Conservation (phyloP, 2,888 invertebrate genomes). For the Isoperla grammatica region DNA sequence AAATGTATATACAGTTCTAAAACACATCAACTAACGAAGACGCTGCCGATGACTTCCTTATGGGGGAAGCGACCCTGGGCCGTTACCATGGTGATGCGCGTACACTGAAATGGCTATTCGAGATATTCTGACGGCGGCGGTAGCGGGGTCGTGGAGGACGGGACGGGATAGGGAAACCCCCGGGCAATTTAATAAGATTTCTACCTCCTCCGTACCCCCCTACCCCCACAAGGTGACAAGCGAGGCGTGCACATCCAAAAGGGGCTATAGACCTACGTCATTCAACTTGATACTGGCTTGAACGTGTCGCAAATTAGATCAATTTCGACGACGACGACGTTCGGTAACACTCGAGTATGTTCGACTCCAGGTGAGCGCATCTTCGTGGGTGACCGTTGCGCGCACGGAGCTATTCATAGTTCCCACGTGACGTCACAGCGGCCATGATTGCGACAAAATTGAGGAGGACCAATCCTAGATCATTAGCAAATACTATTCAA, state of each 20-base stretch:
- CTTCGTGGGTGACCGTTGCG: no score
- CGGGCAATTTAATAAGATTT: constrained; percentile 39
- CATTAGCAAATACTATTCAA: no score
- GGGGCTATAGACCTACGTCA: constrained; percentile 8
- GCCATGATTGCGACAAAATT: no score
- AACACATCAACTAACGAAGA: no score
- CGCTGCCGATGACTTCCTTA: background rate
- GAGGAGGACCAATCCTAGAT: no score
- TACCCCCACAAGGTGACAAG: constrained; percentile 35
- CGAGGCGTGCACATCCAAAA: constrained; percentile 35
- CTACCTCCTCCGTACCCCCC: constrained; percentile 24
- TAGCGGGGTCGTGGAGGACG: constrained; percentile 16
- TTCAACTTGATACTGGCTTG: constrained; percentile 9
- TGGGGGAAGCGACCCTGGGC: constrained; percentile 22
- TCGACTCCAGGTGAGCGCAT: no score
- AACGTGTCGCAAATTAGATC: no score
- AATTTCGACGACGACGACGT: no score
- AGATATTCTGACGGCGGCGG: constrained; percentile 35
- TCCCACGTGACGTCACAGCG: no score
- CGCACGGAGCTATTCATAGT: no score
- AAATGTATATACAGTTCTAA: no score
- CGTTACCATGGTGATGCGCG: constrained; percentile 30
- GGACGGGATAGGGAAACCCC: constrained; percentile 29
- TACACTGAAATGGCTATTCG: constrained; percentile 36
- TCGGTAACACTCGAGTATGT: no score